Base-by-base conservation (phyloP, 64 coral and sea anemone species). In the Catalaphyllia jardinei region DNA sequence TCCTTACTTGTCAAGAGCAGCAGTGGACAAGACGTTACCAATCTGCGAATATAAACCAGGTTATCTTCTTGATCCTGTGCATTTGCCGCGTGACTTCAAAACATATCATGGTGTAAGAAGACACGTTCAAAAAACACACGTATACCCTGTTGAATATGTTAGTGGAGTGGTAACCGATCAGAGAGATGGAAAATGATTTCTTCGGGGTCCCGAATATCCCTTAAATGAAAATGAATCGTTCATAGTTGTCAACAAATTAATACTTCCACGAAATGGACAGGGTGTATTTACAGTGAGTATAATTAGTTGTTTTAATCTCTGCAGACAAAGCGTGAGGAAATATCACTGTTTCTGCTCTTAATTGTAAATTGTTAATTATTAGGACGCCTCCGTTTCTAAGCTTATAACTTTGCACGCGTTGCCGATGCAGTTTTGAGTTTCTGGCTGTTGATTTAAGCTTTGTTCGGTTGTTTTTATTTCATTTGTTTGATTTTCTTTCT, bases 191-290 rank as follows among this genome's bases (percentile, higher is more conserved):
- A 81, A 69, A 14, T 33, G 39, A 4, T 22, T 86, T 88, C 33
- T 25, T 24, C n/a, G 17, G 39, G 39, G 39, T 46, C 39, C 20
- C 20, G 80, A 75, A n/a, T 72, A 78, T 22, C 67, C 19, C 0
- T 31, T 93, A n/a, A 46, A 79, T n/a, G 33, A 52, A 24, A 74
- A 10, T 3, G 85, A 93, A 63, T 76, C 76, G 8, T 19, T 81
- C 1, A 31, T 2, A 13, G 86, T 93, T n/a, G 86, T 93, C 9
- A 19, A 30, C 28, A 30, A 81, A n/a, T n/a, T n/a, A n/a, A 62
- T 93, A 93, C 52, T 52, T 93, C 67, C 10, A 82, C 11, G 31
- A 71, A 10, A 27, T 93, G 15, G 57, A 93, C 3, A 80, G 57
- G 72, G 33, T 22, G 6, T 73, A 87, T 19, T 64, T 83, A 4